Base-by-base conservation (phyloP, 2,797 vertebrate species). In the Odontamblyopus rebecca region DNA sequence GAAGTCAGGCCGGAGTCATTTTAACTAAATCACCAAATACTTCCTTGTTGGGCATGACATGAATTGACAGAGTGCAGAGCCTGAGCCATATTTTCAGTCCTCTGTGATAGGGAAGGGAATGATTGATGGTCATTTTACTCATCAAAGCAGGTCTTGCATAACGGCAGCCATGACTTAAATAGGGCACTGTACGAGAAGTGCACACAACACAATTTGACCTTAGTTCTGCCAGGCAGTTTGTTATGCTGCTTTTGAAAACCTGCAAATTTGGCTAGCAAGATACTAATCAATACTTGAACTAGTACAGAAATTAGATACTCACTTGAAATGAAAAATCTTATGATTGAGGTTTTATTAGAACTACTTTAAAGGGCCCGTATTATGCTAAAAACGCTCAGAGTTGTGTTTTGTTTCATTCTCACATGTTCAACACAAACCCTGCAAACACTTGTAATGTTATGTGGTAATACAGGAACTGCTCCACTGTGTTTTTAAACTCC, bases 161-260 rank as follows among this genome's bases (percentile, higher is more conserved):
- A 84, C 32, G 6, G 19, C 54, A 29, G 32, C 32, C 57, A 1
- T 19, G 44, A 64, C 68, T 86, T 41, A 84, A 75, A 82, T 71
- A 71, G 5, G 3, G n/a, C 56, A 62, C 68, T 80, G 67, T 84
- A 19, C 3, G 29, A 56, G 62, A 35, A 32, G 27, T 76, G 59
- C 70, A 81, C 79, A 63, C 67, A 69, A 13, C 41, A 76, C 59
- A 41, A 57, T 82, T 85, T 84, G 61, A 85, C 64, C 70, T 73
- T 44, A 74, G 73, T 77, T 72, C 79, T 69, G 72, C 61, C 30
- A 59, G 60, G 6, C 35, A 4, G 30, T 76, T 82, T 80, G 61
- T 38, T 18, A 2, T 61, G 19, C 0, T 38, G 8, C 13, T 60
- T 60, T 60, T 60, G 13, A 27, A 29, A 29, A 23, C 5, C 27